A percentile compares a stretch with the other conserved stretches of the same genome.
Conservation (phyloP, 2,113 vertebrate species). For the Herpailurus yagouaroundi region DNA sequence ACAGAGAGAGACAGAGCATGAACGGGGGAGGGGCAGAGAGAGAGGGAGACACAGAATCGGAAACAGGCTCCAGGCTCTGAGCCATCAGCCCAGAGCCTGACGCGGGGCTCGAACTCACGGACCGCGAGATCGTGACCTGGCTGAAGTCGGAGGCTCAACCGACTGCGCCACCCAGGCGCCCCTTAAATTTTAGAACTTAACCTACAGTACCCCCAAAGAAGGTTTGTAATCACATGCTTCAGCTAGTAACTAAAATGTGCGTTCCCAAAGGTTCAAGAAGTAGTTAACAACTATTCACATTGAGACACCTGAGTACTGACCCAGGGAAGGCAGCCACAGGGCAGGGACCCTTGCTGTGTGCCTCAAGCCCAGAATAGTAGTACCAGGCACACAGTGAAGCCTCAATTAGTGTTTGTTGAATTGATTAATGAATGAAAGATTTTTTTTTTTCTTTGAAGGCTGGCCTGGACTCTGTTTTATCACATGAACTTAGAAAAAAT, state of each 20-base stretch:
- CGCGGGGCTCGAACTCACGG: no score
- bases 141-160: no score
- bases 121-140: no score
- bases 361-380: background rate
- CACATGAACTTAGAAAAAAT: background rate
- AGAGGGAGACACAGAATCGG: no score
- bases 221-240: background rate
- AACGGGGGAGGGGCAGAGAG: no score
- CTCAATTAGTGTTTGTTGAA: background rate
- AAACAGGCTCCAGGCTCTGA: no score
- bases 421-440: background rate
- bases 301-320: background rate
- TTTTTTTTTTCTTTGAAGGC: background rate
- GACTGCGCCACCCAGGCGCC: no score
- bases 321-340: background rate
- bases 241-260: background rate
- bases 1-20: no score
- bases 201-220: background rate
- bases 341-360: no score
- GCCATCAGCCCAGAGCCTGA: no score
- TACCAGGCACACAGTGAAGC: background rate
- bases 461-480: background rate
- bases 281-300: background rate
- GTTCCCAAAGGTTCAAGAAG: background rate
- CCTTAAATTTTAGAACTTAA: conserved; percentile 23